phyloP scores from a whole-genome alignment of 2,797 vertebrate species.

The Rhinatrema bivittatum region DNA sequence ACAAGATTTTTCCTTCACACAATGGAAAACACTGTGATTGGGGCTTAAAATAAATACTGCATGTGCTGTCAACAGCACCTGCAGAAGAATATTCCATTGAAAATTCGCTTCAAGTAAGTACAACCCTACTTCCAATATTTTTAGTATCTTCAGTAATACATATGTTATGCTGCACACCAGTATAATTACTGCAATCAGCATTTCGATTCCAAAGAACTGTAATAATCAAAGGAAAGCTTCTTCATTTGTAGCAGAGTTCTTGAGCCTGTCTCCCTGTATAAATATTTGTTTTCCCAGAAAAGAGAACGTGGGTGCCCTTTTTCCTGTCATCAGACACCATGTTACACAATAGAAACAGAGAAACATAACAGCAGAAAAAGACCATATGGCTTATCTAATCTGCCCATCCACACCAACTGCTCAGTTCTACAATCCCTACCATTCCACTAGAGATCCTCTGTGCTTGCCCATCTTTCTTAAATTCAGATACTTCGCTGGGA shows the following conservation, averaged over 20 bases:
- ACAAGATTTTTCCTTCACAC: neutral
- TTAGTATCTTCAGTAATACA: constrained; percentile 13
- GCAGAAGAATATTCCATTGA: neutral
- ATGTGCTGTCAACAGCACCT: neutral
- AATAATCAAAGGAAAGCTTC: neutral
- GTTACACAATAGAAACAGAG: too few relatives aligned
- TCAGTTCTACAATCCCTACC: too few relatives aligned
- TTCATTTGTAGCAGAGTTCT: neutral
- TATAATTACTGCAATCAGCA: constrained; percentile 13
- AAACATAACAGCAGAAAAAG: too few relatives aligned
- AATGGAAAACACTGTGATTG: neutral
- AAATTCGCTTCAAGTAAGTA: neutral
- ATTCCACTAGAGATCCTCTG: too few relatives aligned
- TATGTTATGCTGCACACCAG: neutral
- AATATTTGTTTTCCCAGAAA: too few relatives aligned
- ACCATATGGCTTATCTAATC: too few relatives aligned
- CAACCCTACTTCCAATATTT: constrained; percentile 10
- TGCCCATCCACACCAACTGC: too few relatives aligned
- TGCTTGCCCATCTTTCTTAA: too few relatives aligned
- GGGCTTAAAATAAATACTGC: neutral
- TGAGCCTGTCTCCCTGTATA: neutral
- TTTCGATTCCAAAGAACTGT: neutral
- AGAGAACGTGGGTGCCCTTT: too few relatives aligned
- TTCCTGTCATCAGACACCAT: too few relatives aligned
- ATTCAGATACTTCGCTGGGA: too few relatives aligned